phyloP scores from a whole-genome alignment of 2,888 invertebrate genomes.

The Sycophila texana region DNA sequence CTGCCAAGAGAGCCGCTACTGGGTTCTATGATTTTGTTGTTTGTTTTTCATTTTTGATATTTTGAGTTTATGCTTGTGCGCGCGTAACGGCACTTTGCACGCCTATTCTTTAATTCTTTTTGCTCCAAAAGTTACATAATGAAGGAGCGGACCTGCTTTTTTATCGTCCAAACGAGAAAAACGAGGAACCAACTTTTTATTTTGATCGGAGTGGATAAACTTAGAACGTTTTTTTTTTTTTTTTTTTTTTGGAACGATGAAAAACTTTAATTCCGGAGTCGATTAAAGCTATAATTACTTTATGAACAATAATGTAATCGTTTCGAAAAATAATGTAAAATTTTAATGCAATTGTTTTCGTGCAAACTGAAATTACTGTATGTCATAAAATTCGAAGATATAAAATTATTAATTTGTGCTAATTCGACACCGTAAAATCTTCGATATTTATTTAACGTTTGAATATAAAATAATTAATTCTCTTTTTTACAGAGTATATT shows the following conservation, averaged over 20 bases:
- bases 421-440: too few species aligned
- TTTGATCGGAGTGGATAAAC: neutral
- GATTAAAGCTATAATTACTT: too few species aligned
- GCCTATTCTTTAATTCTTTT: neutral
- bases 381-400: too few species aligned
- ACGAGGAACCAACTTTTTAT: neutral
- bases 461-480: neutral
- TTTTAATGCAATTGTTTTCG: neutral
- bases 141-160: neutral
- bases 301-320: too few species aligned
- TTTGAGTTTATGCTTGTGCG: slow-evolving; percentile 32
- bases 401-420: too few species aligned
- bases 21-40: slow-evolving; percentile 46
- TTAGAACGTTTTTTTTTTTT: too few species aligned
- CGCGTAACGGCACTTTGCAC: neutral
- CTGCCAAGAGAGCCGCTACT: slow-evolving; percentile 60
- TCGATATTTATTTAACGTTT: too few species aligned
- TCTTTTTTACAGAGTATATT: slow-evolving; percentile 83
- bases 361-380: neutral
- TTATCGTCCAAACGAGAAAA: too few species aligned
- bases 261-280: too few species aligned
- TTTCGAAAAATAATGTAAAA: too few species aligned
- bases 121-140: slow-evolving; percentile 24
- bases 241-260: too few species aligned
- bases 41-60: slow-evolving; percentile 52